Evolutionary conservation across 2,888 invertebrate genomes (phyloP), one percentile per base, ranked within the genome.

Genomic region (Dicyrtoma fusca): DNA sequence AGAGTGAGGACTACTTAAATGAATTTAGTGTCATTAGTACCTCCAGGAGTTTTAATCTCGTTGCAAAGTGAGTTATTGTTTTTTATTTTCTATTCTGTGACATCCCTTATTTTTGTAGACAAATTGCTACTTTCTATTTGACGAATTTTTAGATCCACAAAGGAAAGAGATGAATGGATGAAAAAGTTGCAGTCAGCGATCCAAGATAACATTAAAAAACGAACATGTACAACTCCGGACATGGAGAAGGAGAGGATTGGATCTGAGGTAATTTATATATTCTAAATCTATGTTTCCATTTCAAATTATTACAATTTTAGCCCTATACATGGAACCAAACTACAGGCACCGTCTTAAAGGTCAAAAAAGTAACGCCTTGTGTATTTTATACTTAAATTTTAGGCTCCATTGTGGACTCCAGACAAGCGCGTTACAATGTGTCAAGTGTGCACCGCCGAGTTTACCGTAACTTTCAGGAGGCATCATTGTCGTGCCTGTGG

Each of bases 401-500:
- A 61, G 82, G 87, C 87, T 17, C 88, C 88, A 0, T 84, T 87
- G 21, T 88, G 88, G 88, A 85, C 87, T 49, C 87, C 86, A 17
- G 88, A 88, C 81, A 83, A 84, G n/a, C 82, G 87, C 44, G 88
- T 88, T 1, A 88, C 88, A 1, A 88, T 88, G 86, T 89, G 89
- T 81, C 89, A 89, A 85, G 82, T 87, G 34, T 90, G 89, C 82
- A 87, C 87, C 13, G 84, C 85, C 14, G 87, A 87, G 79, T 89
- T 89, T 82, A 88, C 88, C 1, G 85, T 89, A 13, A 87, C 88
- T 76, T 88, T 87, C 82, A 84, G 89, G 71, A 84, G 89, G 75
- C 89, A 89, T 81, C 89, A 89, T 82, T 90, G 89, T 80, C 83
- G 89, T 77, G 87, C 88, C 45, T 89, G 89, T 84, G 89, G 89